Evolutionary conservation across 2,888 invertebrate genomes (phyloP), one percentile per base, ranked within the genome.

Genomic region (Malachius bipustulatus): DNA sequence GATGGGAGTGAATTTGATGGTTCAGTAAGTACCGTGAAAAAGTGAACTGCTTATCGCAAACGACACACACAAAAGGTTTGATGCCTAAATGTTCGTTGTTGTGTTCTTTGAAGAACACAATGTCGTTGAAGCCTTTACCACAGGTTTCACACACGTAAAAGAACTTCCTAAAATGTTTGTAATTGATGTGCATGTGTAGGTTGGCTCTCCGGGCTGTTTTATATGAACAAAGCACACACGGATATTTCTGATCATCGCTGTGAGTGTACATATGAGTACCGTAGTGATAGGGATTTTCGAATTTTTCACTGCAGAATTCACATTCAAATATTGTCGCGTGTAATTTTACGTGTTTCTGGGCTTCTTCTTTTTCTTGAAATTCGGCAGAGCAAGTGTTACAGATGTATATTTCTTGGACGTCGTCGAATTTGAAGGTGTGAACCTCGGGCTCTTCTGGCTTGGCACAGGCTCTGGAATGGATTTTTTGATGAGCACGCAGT

Each of bases 111-210:
- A 66, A 67, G 44, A 67, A 61, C 26, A 65, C 64, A 29, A 61
- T 59, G 47, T 69, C 67, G 56, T 66, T 67, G 42, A 70, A 71
- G 10, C 69, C 69, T 51, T 69, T 70, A 36, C 65, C 64, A 48
- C 71, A 71, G 4, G 63, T 62, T 31, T 65, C 63, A 48, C 71
- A 71, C 38, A 63, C 62, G 51, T 69, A 69, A 37, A 64, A 63
- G 41, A 64, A 61, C 31, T 59, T 56, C 15, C 55, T 50, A 11
- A 56, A 46, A 38, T 61, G 61, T 11, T 49, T 51, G n/a, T 49
- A 47, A 34, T 60, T 57, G 3, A 59, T 49, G 40, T 61, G 60
- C 2, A 49, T 49, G 14, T 50, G 42, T 16, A 61, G 47, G 2
- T 50, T 45, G 10, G 51, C 52, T n/a, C 54, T 44, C 38, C 50